phyloP scores from a whole-genome alignment of 2,888 invertebrate species.

The Caenorhabditis angaria region DNA sequence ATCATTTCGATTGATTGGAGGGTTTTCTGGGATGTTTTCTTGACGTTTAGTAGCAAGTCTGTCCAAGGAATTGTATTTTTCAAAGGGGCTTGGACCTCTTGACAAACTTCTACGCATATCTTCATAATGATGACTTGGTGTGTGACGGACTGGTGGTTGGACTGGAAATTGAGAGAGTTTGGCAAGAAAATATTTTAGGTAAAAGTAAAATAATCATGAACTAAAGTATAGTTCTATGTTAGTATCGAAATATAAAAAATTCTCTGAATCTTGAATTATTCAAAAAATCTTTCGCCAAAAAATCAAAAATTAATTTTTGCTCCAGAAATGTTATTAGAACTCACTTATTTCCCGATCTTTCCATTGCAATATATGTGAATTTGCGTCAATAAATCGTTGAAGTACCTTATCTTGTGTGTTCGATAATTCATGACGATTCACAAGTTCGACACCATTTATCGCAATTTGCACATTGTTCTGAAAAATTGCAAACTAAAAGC shows the following conservation, averaged over 20 bases:
- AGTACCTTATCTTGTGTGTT: slow-evolving; percentile 62
- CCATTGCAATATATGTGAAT: slow-evolving; percentile 51
- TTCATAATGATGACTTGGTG: slow-evolving; percentile 33
- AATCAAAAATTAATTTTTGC: too few species aligned
- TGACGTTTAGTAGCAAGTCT: slow-evolving; percentile 15
- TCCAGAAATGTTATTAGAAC: slow-evolving; percentile 8
- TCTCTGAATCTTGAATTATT: not conserved
- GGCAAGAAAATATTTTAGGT: too few species aligned
- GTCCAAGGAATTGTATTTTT: slow-evolving; percentile 36
- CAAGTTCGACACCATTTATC: slow-evolving; percentile 68
- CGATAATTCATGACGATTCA: slow-evolving; percentile 67
- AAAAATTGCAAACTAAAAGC: slow-evolving; percentile 6
- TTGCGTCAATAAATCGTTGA: slow-evolving; percentile 56
- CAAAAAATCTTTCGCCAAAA: too few species aligned
- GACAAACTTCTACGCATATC: slow-evolving; percentile 41
- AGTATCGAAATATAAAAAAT: not conserved
- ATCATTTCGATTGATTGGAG: slow-evolving; percentile 31
- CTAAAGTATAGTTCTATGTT: too few species aligned
- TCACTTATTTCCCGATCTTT: slow-evolving; percentile 47
- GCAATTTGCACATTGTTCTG: slow-evolving; percentile 61
- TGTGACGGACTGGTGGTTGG: slow-evolving; percentile 27
- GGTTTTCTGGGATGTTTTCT: slow-evolving; percentile 23
- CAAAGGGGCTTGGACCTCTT: slow-evolving; percentile 34
- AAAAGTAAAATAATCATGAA: not conserved
- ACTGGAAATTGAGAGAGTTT: too few species aligned